Evolutionary conservation across 1,140 invertebrate species (phyloP).

Genomic region (Triops longicaudatus): DNA sequence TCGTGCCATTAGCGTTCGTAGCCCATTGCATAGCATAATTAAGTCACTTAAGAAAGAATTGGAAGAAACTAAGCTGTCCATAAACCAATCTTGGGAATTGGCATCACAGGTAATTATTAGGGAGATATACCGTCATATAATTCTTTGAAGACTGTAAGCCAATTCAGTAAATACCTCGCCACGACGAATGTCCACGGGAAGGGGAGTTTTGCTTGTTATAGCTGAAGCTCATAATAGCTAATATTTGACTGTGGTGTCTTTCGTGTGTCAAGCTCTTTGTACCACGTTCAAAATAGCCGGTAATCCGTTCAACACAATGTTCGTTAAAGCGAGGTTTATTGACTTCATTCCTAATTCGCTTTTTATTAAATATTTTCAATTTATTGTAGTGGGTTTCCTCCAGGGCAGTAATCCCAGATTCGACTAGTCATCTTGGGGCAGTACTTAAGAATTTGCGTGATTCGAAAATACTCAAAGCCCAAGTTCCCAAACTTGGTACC

Average conservation of each 20-base stretch:
- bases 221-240: not conserved
- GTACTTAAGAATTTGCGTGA: slow-evolving; percentile 59
- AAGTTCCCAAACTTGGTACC: slow-evolving; percentile 66
- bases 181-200: too few species aligned
- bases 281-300: too few species aligned
- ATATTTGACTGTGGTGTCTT: too few species aligned
- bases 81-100: not conserved
- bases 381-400: slow-evolving; percentile 57
- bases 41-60: not conserved
- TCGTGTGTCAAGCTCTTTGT: too few species aligned
- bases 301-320: too few species aligned
- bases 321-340: too few species aligned
- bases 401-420: slow-evolving; percentile 54
- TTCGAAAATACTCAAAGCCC: slow-evolving; percentile 60
- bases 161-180: too few species aligned
- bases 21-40: not conserved
- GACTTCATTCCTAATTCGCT: too few species aligned
- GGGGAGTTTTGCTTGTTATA: too few species aligned
- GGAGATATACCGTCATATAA: too few species aligned
- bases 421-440: slow-evolving; percentile 54
- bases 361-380: slow-evolving; percentile 20
- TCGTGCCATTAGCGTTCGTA: not conserved
- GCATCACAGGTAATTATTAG: not conserved
- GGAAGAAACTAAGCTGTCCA: not conserved
- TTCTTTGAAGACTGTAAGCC: too few species aligned